Evolutionary conservation across 2,797 vertebrate genomes (phyloP).

Genomic region (Onychomys leucogaster): DNA sequence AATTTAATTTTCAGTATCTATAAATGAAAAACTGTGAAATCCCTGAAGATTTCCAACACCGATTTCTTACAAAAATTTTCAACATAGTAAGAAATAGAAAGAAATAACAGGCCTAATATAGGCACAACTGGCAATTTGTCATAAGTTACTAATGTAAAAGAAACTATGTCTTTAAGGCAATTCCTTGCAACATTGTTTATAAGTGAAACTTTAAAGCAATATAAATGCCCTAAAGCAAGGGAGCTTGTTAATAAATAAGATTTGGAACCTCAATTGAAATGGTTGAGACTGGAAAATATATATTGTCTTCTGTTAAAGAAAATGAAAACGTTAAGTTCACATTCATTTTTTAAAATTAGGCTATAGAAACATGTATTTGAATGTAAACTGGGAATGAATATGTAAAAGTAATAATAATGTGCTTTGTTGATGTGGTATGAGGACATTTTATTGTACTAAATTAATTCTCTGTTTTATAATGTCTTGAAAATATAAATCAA

Average conservation of each 20-base stretch:
- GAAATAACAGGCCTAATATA: not conserved
- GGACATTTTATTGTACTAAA: slow-evolving; percentile 44
- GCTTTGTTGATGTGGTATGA: slow-evolving; percentile 8
- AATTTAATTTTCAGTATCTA: not conserved
- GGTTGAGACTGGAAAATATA: not conserved
- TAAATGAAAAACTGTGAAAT: not conserved
- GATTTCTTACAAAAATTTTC: not conserved
- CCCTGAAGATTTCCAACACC: not conserved
- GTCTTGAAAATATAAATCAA: not conserved
- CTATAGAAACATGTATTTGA: slow-evolving; percentile 20
- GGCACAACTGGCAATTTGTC: not conserved
- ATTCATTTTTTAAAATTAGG: slow-evolving; percentile 26
- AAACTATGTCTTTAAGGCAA: not conserved
- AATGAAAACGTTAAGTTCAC: slow-evolving; percentile 25
- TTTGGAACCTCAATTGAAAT: slow-evolving; percentile 19
- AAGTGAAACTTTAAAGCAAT: slow-evolving; percentile 19
- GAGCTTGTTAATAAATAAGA: slow-evolving; percentile 52
- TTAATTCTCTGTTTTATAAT: slow-evolving; percentile 17
- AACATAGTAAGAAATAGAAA: not conserved
- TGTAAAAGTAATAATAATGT: not conserved
- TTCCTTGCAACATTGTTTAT: slow-evolving; percentile 4
- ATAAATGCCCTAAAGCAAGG: not conserved
- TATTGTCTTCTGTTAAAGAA: not conserved
- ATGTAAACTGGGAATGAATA: slow-evolving; percentile 4
- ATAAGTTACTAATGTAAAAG: slow-evolving; percentile 25